Evolutionary conservation across 2,797 vertebrate genomes (phyloP), one percentile per base, ranked within the genome.

Genomic region (Poecilia velifera): DNA sequence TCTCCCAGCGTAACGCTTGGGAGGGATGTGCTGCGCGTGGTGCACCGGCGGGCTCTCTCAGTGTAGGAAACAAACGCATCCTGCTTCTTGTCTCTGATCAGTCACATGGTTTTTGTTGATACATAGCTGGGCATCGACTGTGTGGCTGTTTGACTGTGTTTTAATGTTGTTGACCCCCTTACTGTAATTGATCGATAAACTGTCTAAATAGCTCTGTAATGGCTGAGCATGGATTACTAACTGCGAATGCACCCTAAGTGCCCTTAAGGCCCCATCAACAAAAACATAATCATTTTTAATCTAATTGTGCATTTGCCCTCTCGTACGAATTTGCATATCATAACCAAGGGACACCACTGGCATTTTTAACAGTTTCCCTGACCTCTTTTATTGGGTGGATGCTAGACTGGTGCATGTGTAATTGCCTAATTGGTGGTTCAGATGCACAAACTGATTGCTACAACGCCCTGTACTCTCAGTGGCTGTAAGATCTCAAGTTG

Each of bases 171-270:
- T 86, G 82, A 87, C 86, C 90, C 85, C 51, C 88, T 89, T 86
- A 80, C 47, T 83, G 87, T 83, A 83, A 90, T n/a, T 73, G 86
- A 91, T 92, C 74, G 73, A 90, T 86, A 84, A 88, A 79, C 77
- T 73, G 59, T 84, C 74, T 64, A 88, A 89, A 92, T 83, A 82
- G 66, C 76, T 86, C 41, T 79, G 76, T 88, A 84, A 89, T 87
- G 81, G 82, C 73, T 34, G 2, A 1, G n/a, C 68, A 86, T 78
- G 28, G 88, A 85, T 87, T 77, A 43, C 16, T 36, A 85, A 53
- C 71, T 83, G 82, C 31, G 79, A 72, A n/a, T 43, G 57, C 59
- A 78, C 51, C 64, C 79, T 12, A 2, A 45, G 31, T 81, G 82
- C 75, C 88, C 78, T 39, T 34, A 3, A 72, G 84, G 62, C 74